A percentile compares a stretch with the other conserved stretches of the same genome.
phyloP scores from a whole-genome alignment of 2,113 vertebrate species.

The Andinoacara biseriatus region DNA sequence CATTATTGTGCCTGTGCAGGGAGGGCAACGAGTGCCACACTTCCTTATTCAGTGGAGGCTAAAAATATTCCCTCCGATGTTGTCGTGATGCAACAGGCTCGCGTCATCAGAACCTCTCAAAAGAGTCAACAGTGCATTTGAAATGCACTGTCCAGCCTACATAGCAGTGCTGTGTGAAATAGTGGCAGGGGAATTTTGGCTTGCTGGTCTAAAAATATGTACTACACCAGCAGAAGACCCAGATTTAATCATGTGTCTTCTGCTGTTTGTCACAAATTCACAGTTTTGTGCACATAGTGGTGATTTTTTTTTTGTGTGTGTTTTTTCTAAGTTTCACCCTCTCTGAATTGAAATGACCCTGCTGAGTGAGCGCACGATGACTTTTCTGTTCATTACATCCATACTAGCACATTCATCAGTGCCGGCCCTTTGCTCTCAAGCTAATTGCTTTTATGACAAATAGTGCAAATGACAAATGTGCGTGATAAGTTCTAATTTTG shows the following conservation, averaged over 20 bases:
- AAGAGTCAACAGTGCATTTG: constrained; percentile 21
- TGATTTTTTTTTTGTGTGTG: neutral
- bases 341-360: neutral
- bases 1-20: constrained; percentile 50
- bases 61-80: constrained; percentile 75
- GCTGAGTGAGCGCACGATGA: constrained; percentile 15
- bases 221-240: constrained; percentile 34
- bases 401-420: constrained; percentile 41
- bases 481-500: constrained; percentile 60
- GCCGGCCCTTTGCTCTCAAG: constrained; percentile 2
- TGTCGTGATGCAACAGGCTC: constrained; percentile 64
- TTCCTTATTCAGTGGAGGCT: constrained; percentile 62
- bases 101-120: constrained; percentile 49
- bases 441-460: constrained; percentile 57
- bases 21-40: constrained; percentile 53
- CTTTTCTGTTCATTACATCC: constrained; percentile 32
- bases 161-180: constrained; percentile 16
- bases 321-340: neutral
- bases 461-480: constrained; percentile 46
- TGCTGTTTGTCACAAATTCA: constrained; percentile 9
- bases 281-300: neutral
- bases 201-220: constrained; percentile 62
- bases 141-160: constrained; percentile 41
- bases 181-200: constrained; percentile 19
- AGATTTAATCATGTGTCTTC: constrained; percentile 41